Evolutionary conservation across 2,888 invertebrate species (phyloP).

Genomic region (Thumatha senex): DNA sequence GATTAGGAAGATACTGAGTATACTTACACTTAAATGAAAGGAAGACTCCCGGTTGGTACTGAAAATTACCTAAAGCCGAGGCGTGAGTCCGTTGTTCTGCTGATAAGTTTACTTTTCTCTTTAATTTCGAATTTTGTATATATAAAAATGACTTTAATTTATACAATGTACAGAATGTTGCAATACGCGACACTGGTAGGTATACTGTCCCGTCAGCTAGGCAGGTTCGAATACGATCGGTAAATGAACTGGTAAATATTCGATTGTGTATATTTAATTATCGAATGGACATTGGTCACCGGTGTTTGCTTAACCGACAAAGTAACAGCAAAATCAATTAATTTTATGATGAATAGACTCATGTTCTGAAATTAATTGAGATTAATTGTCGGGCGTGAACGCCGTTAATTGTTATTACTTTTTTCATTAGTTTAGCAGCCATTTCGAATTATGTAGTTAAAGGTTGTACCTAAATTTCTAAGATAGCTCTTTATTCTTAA

Average conservation of each 20-base stretch:
- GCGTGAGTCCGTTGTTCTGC: too few species aligned
- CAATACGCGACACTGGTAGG: background rate
- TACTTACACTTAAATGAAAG: too few species aligned
- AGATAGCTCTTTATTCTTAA: too few species aligned
- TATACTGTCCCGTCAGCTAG: background rate
- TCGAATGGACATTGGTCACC: background rate
- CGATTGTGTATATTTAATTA: background rate
- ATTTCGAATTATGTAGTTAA: background rate
- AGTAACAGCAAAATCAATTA: background rate
- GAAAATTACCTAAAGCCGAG: too few species aligned
- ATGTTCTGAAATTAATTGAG: background rate
- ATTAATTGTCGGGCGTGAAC: background rate
- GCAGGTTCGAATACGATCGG: background rate
- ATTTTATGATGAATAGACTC: background rate
- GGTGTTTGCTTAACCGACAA: background rate
- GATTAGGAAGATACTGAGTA: too few species aligned
- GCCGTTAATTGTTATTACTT: constrained; percentile 2
- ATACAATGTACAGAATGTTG: background rate
- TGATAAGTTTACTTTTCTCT: too few species aligned
- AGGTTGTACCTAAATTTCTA: background rate
- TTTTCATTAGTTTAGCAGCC: background rate
- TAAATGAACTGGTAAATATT: background rate
- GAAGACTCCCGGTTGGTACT: too few species aligned
- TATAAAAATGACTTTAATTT: background rate
- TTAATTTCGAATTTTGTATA: background rate